Evolutionary conservation across 1,140 invertebrate species (phyloP).

Genomic region (Hormaphis cornu): DNA sequence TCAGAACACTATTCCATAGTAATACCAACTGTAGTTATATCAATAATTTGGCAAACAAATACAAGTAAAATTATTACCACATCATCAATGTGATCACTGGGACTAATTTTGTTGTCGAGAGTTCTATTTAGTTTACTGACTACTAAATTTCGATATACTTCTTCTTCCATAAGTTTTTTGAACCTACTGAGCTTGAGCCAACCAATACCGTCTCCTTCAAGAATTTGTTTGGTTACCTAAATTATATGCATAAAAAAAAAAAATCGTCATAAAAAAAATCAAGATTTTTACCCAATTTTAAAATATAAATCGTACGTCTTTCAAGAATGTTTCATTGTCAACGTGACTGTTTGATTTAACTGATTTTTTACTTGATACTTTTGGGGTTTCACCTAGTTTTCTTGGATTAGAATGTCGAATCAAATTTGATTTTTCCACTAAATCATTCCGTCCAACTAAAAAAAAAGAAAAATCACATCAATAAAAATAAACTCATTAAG

Average conservation of each 20-base stretch:
- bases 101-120: conserved; percentile 83
- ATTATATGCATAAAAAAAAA: conserved; percentile 28
- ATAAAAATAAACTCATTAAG: not conserved
- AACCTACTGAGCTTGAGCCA: conserved; percentile 92
- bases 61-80: conserved; percentile 59
- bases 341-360: conserved; percentile 55
- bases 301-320: conserved; percentile 53
- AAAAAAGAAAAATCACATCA: not conserved
- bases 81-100: conserved; percentile 95
- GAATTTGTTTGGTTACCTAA: conserved; percentile 78
- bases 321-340: conserved; percentile 79
- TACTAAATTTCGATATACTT: conserved; percentile 93
- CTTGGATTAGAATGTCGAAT: conserved; percentile 64
- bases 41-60: too few relatives aligned
- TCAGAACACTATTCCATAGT: too few relatives aligned
- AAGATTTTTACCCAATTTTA: not conserved
- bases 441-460: conserved; percentile 57
- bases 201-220: conserved; percentile 92
- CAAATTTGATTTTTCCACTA: conserved; percentile 80
- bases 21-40: too few relatives aligned
- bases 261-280: too few relatives aligned
- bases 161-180: conserved; percentile 97
- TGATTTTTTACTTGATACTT: conserved; percentile 51
- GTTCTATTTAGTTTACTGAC: conserved; percentile 91
- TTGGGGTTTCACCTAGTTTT: conserved; percentile 54